Evolutionary conservation across 1,140 invertebrate genomes (phyloP), one percentile per base, ranked within the genome.

Genomic region (Wasmannia auropunctata): DNA sequence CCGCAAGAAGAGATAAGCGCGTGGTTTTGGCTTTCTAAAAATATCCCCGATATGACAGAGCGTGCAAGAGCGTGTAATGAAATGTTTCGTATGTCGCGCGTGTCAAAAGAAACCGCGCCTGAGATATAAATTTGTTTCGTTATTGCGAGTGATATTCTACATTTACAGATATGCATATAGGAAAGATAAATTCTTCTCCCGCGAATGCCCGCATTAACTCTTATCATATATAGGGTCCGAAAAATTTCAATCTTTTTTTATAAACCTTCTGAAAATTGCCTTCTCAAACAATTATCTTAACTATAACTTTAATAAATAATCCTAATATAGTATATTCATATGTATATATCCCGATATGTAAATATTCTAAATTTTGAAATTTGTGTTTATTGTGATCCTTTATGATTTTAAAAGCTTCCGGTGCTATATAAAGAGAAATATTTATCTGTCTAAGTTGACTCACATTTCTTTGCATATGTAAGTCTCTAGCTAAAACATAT

Each of bases 11-110:
- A 25, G 88, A 89, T 89, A 89, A 88, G 19, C 16, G 19, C n/a
- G 67, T 79, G 58, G 58, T 88, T 88, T 89, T 76, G 62, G 54
- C 69, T 86, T 28, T 88, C 70, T 83, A 79, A 86, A 88, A 88
- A 83, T 88, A 86, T 80, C 79, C 10, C 62, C 14, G 16, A 79
- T 51, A 51, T 54, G 31, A 51, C 14, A 60, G 37, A 37, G 34
- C 60, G 49, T 14, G 16, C 16, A 54, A n/a, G 19, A 54, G 19
- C 7, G 11, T 60, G 34, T 75, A 77, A 85, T 75, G 77, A 90
- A 88, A 84, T 62, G 19, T 11, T 34, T 2, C 43, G 56, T 37
- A 49, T 76, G 75, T 6, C 31, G 56, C 40, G 49, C 34, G 46
- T 37, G 80, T 75, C 86, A 65, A 65, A 54, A 54, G 19, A 51